These are phyloP conservation scores for Euproctis similis DNA, from an alignment of 2,888 invertebrate species.

Conservation along the genomic window DNA sequence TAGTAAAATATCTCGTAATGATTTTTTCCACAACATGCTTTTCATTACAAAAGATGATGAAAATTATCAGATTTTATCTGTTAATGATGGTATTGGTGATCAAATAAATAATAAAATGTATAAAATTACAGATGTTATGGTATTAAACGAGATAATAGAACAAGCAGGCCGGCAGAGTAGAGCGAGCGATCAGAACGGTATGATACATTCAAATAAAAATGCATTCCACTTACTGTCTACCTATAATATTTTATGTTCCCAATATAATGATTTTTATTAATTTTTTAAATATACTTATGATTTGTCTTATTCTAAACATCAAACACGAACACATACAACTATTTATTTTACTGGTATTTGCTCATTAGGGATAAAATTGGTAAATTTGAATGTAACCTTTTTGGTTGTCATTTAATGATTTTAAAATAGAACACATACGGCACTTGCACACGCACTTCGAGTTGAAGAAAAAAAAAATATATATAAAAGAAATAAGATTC, in stretches of 20 bases:
- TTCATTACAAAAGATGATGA: no score
- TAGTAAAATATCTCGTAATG: no score
- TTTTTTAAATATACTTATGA: no score
- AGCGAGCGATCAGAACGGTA: slow-evolving; percentile 92
- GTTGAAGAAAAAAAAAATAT: slow-evolving; percentile 15
- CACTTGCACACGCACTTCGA: slow-evolving; percentile 28
- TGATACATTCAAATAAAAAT: slow-evolving; percentile 47
- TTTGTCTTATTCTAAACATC: slow-evolving; percentile 4
- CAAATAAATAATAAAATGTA: neutral
- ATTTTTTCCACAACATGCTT: no score
- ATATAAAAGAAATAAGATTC: no score
- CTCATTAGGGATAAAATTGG: slow-evolving; percentile 76
- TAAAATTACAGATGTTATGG: slow-evolving; percentile 90
- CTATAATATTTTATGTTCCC: slow-evolving; percentile 30
- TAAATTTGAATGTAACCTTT: slow-evolving; percentile 39
- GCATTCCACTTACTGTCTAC: slow-evolving; percentile 37
- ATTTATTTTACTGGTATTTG: slow-evolving; percentile 59
- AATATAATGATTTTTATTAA: slow-evolving; percentile 20
- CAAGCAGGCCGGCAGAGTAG: slow-evolving; percentile 93
- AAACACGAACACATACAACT: slow-evolving; percentile 27
- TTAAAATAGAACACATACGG: slow-evolving; percentile 14
- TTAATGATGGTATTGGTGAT: neutral
- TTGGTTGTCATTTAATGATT: slow-evolving; percentile 69
- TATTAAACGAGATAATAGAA: slow-evolving; percentile 96
- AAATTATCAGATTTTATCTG: no score